A percentile compares a stretch with the other conserved stretches of the same genome.
Conservation (phyloP, 2,113 vertebrate genomes). For the Lathamus discolor region DNA sequence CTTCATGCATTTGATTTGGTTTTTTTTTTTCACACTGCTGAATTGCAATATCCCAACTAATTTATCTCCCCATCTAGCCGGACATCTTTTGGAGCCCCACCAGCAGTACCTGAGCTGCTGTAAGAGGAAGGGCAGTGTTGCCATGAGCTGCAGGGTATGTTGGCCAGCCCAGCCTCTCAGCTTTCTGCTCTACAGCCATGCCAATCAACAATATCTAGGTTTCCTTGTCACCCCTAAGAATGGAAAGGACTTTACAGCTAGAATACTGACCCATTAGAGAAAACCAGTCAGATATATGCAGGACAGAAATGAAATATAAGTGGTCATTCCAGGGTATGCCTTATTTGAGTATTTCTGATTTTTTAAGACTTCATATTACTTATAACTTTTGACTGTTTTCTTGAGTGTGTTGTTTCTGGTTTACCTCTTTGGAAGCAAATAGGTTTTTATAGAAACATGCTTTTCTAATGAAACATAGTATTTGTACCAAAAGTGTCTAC, state of each 20-base stretch:
- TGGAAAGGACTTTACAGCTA: background rate
- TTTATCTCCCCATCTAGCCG: background rate
- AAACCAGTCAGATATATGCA: background rate
- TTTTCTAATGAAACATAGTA: background rate
- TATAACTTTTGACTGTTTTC: background rate
- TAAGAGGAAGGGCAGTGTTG: background rate
- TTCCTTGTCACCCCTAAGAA: background rate
- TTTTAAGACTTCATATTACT: background rate
- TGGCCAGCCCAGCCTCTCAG: fast-evolving
- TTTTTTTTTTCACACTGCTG: background rate
- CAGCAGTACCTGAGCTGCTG: background rate
- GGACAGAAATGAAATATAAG: background rate
- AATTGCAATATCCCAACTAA: background rate
- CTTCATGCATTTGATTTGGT: background rate
- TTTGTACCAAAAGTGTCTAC: background rate
- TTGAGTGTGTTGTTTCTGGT: background rate
- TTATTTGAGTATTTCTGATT: background rate
- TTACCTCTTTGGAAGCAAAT: background rate
- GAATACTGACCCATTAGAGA: background rate
- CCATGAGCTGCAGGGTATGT: fast-evolving
- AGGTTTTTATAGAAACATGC: background rate
- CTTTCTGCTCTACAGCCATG: background rate
- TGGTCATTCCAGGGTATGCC: background rate
- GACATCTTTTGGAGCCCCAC: background rate
- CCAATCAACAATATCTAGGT: background rate